Percentiles rank a stretch among this genome's conserved stretches.
phyloP scores from a whole-genome alignment of 2,797 vertebrate species.

The Gephyroberyx darwinii region DNA sequence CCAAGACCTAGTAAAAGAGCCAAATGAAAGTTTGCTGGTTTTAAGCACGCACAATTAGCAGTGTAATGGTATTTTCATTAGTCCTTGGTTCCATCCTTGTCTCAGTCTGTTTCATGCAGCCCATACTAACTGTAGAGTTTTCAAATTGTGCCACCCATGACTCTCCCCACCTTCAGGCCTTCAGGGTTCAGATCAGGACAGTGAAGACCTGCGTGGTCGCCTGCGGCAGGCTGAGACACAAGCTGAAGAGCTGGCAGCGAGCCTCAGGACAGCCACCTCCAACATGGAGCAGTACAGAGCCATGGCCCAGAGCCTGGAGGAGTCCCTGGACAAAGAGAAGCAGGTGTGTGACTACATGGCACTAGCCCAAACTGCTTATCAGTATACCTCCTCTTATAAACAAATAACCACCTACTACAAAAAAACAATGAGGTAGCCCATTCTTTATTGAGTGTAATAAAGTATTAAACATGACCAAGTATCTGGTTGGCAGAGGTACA shows the following conservation, averaged over 20 bases:
- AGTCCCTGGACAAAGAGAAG: slow-evolving; percentile 94
- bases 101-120: background rate
- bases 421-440: background rate
- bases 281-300: slow-evolving; percentile 91
- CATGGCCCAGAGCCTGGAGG: slow-evolving; percentile 94
- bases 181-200: slow-evolving; percentile 79
- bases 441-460: too few species aligned
- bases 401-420: background rate
- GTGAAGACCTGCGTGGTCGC: slow-evolving; percentile 85
- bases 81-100: background rate
- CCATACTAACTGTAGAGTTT: background rate
- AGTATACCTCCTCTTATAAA: background rate
- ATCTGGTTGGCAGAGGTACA: too few species aligned
- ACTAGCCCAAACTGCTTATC: background rate
- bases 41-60: slow-evolving; percentile 17
- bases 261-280: slow-evolving; percentile 83
- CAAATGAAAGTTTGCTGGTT: slow-evolving; percentile 26
- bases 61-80: slow-evolving; percentile 17
- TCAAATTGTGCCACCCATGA: background rate
- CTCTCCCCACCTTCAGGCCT: slow-evolving; percentile 72
- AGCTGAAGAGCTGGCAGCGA: slow-evolving; percentile 87
- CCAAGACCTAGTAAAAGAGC: slow-evolving; percentile 17
- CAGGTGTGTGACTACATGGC: slow-evolving; percentile 80
- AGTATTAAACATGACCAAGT: too few species aligned
- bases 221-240: slow-evolving; percentile 88